Evolutionary conservation across 2,797 vertebrate genomes (phyloP).

Genomic region (Odontamblyopus lacepedii): DNA sequence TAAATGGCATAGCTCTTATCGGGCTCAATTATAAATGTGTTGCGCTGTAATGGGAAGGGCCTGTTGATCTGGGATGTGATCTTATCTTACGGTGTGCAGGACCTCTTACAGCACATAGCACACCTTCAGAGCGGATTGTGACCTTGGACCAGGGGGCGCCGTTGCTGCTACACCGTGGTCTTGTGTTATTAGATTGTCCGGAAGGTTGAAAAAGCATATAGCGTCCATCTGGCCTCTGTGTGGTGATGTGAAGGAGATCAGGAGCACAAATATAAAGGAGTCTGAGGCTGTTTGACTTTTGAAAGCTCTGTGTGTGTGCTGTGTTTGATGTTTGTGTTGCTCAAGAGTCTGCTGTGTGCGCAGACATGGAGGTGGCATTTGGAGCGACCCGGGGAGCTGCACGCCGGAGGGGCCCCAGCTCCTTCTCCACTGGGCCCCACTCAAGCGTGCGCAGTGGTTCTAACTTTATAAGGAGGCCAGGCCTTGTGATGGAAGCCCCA

Average conservation of each 20-base stretch:
- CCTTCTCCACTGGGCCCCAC: slow-evolving; percentile 51
- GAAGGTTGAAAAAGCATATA: slow-evolving; percentile 62
- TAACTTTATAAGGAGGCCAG: slow-evolving; percentile 64
- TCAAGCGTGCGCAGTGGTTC: slow-evolving; percentile 40
- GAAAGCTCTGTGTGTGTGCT: slow-evolving; percentile 26
- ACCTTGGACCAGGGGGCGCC: slow-evolving; percentile 71
- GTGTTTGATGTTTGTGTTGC: slow-evolving; percentile 29
- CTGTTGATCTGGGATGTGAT: slow-evolving; percentile 41
- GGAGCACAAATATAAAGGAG: slow-evolving; percentile 66
- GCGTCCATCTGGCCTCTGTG: slow-evolving; percentile 47
- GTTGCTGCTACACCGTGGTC: slow-evolving; percentile 65
- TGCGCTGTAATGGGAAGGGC: slow-evolving; percentile 37
- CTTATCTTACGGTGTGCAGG: slow-evolving; percentile 26
- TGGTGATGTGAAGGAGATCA: slow-evolving; percentile 57
- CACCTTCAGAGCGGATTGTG: slow-evolving; percentile 49
- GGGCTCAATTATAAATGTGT: slow-evolving; percentile 53
- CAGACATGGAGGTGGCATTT: slow-evolving; percentile 55
- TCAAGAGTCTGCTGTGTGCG: slow-evolving; percentile 26
- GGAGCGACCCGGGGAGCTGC: slow-evolving; percentile 38
- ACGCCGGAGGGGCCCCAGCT: slow-evolving; percentile 47
- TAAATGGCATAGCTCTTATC: slow-evolving; percentile 51
- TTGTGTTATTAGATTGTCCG: slow-evolving; percentile 74
- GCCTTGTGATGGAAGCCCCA: slow-evolving; percentile 56
- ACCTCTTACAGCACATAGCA: slow-evolving; percentile 5
- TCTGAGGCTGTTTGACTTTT: slow-evolving; percentile 62